Base-by-base conservation (phyloP, 2,888 invertebrate genomes). In the Augiades crinisus region DNA sequence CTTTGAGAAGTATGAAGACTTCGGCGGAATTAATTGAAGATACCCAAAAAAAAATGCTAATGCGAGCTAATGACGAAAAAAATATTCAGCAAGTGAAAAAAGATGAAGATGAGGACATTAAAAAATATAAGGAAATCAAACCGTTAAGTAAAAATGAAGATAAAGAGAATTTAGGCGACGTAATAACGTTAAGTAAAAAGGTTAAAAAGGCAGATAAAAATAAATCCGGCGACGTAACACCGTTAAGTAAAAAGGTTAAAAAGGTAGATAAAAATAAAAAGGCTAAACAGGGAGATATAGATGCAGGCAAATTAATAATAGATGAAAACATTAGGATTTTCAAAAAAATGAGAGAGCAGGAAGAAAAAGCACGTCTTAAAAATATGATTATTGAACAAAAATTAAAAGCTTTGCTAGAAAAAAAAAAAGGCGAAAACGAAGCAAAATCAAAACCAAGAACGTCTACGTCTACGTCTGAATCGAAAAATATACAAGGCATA, bases 1-100 rank as follows among this genome's bases (percentile, higher is more conserved):
- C 46, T 51, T 41, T 55, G 31, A 56, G 51, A 10, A 50, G 52
- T 49, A 44, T 46, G 3, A 61, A 65, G 52, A 75, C 68, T 59
- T 83, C 84, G 5, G 67, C 73, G 8, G 75, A 78, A 57, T 61
- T 83, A 33, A 73, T 81, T 37, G 69, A 63, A 64, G 63, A 75
- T 38, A 73, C 69, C 2, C 62, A 67, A 62, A 67, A 77, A 53
- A 75, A 59, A 60, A 54, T 74, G 21, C 34, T 55, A 36, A 56
- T 47, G 21, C 67, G 38, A 24, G 38, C 21, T 13, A 31, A 17
- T 2, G 24, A 36, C 24, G 59, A 60, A 54, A 62, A 53, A 57
- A 65, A 53, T 51, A 67, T 45, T 54, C 43, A 51, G 16, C 8
- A 16, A 27, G 13, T 10, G 12, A 21, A 43, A 45, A 13, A 12